Evolutionary conservation across 2,888 invertebrate species (phyloP), one percentile per base, ranked within the genome.

Genomic region (Odontomyia ornata): DNA sequence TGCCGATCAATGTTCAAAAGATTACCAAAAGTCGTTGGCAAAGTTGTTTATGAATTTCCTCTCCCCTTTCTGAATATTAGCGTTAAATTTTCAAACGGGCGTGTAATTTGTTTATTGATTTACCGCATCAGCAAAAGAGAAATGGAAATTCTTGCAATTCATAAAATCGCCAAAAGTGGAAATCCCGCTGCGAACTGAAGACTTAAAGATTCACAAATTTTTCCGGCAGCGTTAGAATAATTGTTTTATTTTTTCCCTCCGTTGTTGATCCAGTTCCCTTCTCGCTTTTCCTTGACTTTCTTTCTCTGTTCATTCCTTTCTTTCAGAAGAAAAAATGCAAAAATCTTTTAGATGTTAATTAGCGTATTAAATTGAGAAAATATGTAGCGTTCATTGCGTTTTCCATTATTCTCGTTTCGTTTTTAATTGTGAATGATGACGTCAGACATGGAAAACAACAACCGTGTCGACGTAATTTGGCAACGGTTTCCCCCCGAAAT

Each of bases 81-180:
- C 23, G 23, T 1, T 13, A 60, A 23, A 60, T 11, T 60, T 15
- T 4, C 60, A 21, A 60, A 23, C 11, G 7, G 60, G 60, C 15
- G 60, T 25, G 21, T 60, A 60, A 23, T 60, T 69, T 69, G 46
- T 47, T 69, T 69, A 69, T 69, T 69, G 69, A 69, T 47, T 46
- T 25, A 47, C 25, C 47, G 30, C 69, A 46, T 69, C 46, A 43
- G 9, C 43, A 25, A 46, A n/a, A n/a, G 36, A 46, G 69, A 46
- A 47, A 69, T 47, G 47, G 25, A 69, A 25, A 69, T 57, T 73
- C 52, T 56, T 73, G 30, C 67, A 46, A 67, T 67, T 67, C 43
- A 67, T 67, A 67, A 67, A 64, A 67, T 43, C 23, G 46, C 46
- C 27, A 21, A 46, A 67, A 67, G 46, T 36, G 23, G 18, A 46